Evolutionary conservation across 1,140 invertebrate species (phyloP).

Genomic region (Bombus confusus): DNA sequence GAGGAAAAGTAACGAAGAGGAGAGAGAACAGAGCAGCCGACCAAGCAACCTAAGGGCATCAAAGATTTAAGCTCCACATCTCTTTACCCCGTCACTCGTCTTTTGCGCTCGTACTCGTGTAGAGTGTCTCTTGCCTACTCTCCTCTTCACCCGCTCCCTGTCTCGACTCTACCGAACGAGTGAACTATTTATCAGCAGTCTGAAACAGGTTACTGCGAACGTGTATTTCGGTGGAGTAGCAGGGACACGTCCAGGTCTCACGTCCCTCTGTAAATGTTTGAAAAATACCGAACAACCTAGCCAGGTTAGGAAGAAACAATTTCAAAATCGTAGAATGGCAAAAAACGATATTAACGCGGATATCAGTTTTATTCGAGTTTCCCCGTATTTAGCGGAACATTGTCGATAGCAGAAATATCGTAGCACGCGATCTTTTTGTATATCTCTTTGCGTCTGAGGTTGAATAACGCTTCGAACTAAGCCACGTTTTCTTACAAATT

Average conservation of each 20-base stretch:
- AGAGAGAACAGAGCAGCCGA: neutral
- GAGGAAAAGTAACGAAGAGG: neutral
- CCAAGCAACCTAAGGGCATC: constrained; percentile 53
- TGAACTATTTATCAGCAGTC: constrained; percentile 47
- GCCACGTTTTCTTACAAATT: neutral
- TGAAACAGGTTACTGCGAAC: constrained; percentile 55
- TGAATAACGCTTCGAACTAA: neutral
- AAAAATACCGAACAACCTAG: neutral
- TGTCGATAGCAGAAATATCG: neutral
- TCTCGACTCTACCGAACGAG: constrained; percentile 9
- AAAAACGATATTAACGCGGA: neutral
- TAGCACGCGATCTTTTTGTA: neutral
- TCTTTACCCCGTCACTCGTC: constrained; percentile 62
- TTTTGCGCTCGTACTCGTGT: constrained; percentile 49
- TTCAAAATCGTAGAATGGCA: neutral
- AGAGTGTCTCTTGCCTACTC: constrained; percentile 24
- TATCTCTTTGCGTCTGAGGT: neutral
- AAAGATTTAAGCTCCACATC: constrained; percentile 72
- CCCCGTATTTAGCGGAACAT: neutral
- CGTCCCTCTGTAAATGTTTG: constrained; percentile 9
- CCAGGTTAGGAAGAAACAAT: too few relatives aligned
- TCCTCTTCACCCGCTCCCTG: neutral
- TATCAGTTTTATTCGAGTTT: neutral
- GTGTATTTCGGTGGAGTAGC: constrained; percentile 51
- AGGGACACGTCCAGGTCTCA: neutral